phyloP scores from a whole-genome alignment of 2,113 vertebrate genomes.

The Malurus cyaneus region DNA sequence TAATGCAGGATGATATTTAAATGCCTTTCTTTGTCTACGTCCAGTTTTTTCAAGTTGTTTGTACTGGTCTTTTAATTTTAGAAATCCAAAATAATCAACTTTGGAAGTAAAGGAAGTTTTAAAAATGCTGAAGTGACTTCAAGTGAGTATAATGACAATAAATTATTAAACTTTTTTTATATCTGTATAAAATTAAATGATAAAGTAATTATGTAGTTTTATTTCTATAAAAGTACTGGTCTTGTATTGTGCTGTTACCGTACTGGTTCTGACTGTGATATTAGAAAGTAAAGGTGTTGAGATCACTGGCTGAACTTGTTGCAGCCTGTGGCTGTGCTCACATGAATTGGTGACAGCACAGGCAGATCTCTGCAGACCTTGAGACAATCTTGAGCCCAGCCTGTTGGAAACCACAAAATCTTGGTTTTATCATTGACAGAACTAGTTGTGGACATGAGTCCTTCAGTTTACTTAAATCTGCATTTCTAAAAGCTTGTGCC shows the following conservation, averaged over 20 bases:
- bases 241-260: neutral
- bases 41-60: neutral
- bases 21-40: neutral
- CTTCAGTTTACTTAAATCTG: neutral
- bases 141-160: constrained; percentile 57
- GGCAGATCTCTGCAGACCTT: neutral
- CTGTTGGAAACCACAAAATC: neutral
- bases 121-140: constrained; percentile 59
- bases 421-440: neutral
- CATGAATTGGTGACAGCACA: neutral
- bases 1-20: neutral
- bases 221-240: neutral
- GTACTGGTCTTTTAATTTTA: constrained; percentile 35
- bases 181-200: neutral
- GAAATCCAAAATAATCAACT: constrained; percentile 40
- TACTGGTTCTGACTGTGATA: neutral
- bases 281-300: neutral
- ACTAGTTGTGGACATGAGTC: neutral
- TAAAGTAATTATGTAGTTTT: neutral
- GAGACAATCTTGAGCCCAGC: neutral
- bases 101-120: constrained; percentile 27
- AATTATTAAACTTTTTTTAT: neutral
- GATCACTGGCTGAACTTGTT: neutral
- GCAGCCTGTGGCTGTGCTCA: neutral
- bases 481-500: neutral